A percentile compares a stretch with the other conserved stretches of the same genome.
phyloP scores from a whole-genome alignment of 2,113 vertebrate species.

The Vulpes lagopus region DNA sequence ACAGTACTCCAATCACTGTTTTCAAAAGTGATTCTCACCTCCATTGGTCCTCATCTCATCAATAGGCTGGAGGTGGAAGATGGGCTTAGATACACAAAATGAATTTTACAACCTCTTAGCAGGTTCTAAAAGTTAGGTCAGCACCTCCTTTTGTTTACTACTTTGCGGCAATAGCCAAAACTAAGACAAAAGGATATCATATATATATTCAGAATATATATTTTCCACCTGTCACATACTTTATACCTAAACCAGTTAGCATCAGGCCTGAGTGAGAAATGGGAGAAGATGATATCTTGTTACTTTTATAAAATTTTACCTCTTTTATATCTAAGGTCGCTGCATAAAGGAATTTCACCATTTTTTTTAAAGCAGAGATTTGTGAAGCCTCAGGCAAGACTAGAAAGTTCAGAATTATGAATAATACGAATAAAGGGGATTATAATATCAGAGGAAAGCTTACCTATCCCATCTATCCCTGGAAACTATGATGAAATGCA shows the following conservation, averaged over 20 bases:
- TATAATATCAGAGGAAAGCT: neutral
- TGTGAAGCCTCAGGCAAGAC: neutral
- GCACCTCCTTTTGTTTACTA: neutral
- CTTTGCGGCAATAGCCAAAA: neutral
- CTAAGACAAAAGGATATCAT: neutral
- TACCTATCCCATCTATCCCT: neutral
- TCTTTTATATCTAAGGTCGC: neutral
- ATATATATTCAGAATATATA: neutral
- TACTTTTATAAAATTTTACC: neutral
- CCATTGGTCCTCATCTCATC: neutral
- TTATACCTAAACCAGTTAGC: neutral
- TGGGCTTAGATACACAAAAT: neutral
- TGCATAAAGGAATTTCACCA: neutral
- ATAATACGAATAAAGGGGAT: neutral
- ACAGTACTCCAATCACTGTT: neutral
- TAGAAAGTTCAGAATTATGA: conserved; percentile 40
- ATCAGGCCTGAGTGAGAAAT: neutral
- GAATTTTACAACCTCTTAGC: neutral
- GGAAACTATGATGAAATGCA: neutral
- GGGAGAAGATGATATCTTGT: neutral
- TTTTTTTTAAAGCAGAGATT: neutral
- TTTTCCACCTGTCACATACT: neutral
- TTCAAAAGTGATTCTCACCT: neutral
- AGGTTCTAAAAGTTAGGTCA: neutral
- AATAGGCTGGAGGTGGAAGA: neutral